phyloP scores from a whole-genome alignment of 2,888 invertebrate species.

The Macropis europaea region DNA sequence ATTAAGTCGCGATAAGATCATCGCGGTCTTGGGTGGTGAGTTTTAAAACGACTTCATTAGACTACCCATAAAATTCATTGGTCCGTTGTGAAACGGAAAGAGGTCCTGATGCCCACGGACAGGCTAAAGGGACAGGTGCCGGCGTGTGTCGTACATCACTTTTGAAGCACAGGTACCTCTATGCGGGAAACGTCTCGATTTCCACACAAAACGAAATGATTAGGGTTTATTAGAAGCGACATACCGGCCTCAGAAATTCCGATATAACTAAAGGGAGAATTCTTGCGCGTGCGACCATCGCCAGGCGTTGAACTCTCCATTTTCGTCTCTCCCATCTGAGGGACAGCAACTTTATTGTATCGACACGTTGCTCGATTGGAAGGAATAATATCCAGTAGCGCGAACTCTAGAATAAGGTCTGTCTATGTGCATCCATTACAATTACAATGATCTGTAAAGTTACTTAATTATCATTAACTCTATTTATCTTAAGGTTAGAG shows the following conservation, averaged over 20 bases:
- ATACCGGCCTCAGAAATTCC: slow-evolving; percentile 50
- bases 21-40: slow-evolving; percentile 68
- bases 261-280: slow-evolving; percentile 27
- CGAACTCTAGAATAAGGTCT: neutral
- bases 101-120: slow-evolving; percentile 50
- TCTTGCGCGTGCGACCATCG: slow-evolving; percentile 33
- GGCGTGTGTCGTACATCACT: slow-evolving; percentile 66
- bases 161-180: slow-evolving; percentile 46
- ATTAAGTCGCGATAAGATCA: slow-evolving; percentile 76
- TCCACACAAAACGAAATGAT: slow-evolving; percentile 62
- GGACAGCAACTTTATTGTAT: neutral
- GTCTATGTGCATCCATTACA: no score
- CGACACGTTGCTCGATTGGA: neutral
- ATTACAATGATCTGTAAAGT: no score
- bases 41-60: slow-evolving; percentile 76
- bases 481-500: no score
- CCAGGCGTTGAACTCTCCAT: slow-evolving; percentile 16
- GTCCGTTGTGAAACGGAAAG: slow-evolving; percentile 66
- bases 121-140: slow-evolving; percentile 73
- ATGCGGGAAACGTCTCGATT: slow-evolving; percentile 53
- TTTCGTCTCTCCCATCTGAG: neutral
- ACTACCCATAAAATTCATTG: slow-evolving; percentile 76
- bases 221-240: slow-evolving; percentile 63
- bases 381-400: neutral
- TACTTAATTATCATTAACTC: no score